phyloP scores from a whole-genome alignment of 1,140 invertebrate species.

The Conopomorpha cramerella region DNA sequence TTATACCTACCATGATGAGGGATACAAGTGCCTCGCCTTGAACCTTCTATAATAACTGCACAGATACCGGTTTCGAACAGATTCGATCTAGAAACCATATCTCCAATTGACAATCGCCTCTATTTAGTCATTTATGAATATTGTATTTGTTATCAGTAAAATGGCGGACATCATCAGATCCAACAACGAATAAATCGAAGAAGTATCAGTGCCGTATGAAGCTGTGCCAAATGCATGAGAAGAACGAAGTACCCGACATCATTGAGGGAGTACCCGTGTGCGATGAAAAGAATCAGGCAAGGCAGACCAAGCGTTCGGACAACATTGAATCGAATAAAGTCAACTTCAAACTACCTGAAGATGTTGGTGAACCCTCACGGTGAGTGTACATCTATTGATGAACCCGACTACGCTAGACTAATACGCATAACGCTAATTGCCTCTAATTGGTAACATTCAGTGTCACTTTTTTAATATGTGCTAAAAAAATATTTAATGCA shows the following conservation, averaged over 20 bases:
- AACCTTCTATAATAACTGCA: too few relatives aligned
- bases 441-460: neutral
- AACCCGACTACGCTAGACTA: neutral
- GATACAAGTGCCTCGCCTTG: too few relatives aligned
- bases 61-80: slow-evolving; percentile 3
- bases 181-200: slow-evolving; percentile 40
- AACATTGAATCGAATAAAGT: slow-evolving; percentile 17
- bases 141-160: slow-evolving; percentile 36
- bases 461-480: neutral
- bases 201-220: slow-evolving; percentile 36
- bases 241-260: slow-evolving; percentile 56
- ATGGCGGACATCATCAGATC: slow-evolving; percentile 50
- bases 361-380: slow-evolving; percentile 26
- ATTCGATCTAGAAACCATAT: neutral
- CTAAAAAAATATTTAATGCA: neutral
- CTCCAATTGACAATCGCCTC: too few relatives aligned
- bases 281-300: slow-evolving; percentile 26
- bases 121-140: too few relatives aligned
- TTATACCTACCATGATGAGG: too few relatives aligned
- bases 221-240: slow-evolving; percentile 44
- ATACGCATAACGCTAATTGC: too few relatives aligned
- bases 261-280: slow-evolving; percentile 58
- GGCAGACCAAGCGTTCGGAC: slow-evolving; percentile 13
- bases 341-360: slow-evolving; percentile 33
- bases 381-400: slow-evolving; percentile 7